These are phyloP conservation scores for Mastacembelus armatus DNA, from an alignment of 2,797 vertebrate species.

Conservation along the genomic window DNA sequence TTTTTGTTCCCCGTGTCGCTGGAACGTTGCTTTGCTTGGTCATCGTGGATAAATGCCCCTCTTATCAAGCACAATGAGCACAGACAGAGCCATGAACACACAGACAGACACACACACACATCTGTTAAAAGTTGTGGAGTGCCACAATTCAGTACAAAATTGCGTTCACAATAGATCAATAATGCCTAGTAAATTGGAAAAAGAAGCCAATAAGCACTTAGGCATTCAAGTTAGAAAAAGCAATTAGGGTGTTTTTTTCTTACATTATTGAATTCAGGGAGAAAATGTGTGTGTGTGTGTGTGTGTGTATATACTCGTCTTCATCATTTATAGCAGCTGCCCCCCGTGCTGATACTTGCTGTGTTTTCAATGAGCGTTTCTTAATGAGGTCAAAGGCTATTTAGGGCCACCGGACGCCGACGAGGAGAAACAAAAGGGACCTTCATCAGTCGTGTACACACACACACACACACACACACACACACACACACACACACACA, in stretches of 20 bases:
- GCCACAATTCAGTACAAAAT: background rate
- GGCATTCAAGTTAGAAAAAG: conserved; percentile 1
- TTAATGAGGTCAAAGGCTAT: conserved; percentile 84
- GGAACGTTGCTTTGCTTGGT: conserved; percentile 77
- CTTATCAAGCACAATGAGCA: conserved; percentile 72
- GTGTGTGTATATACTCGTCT: conserved; percentile 29
- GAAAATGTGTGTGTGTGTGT: background rate
- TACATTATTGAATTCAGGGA: background rate
- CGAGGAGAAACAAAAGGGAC: conserved; percentile 81
- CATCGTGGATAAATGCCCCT: conserved; percentile 79
- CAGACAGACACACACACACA: conserved; percentile 24
- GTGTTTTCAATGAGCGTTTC: conserved; percentile 77
- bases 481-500: conserved; percentile 23
- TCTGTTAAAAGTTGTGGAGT: background rate
- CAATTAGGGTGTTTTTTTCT: background rate
- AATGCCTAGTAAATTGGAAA: background rate
- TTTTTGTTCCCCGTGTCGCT: conserved; percentile 74
- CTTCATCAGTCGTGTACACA: conserved; percentile 69
- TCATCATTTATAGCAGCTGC: conserved; percentile 68
- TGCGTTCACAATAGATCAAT: conserved; percentile 5
- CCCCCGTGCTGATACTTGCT: conserved; percentile 60
- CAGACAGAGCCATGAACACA: conserved; percentile 42
- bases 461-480: conserved; percentile 19
- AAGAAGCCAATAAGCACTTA: conserved; percentile 1
- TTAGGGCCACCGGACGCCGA: conserved; percentile 71